Conservation (phyloP, 2,113 vertebrate species). For the Caloenas nicobarica region DNA sequence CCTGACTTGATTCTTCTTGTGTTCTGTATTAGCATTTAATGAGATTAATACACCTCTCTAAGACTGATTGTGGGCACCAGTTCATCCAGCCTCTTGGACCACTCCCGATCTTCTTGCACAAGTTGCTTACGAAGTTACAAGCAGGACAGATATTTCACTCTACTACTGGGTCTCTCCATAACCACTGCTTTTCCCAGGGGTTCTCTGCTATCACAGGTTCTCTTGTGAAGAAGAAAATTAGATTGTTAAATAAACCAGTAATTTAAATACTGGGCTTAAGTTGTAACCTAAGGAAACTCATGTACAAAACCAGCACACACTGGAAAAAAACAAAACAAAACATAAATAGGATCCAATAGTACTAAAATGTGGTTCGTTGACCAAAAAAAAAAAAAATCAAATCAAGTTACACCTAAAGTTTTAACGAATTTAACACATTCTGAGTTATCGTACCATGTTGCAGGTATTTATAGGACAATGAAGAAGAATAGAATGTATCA, state of each 20-base stretch:
- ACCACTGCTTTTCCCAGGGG: fast-evolving
- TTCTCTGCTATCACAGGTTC: neutral
- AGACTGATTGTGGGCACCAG: neutral
- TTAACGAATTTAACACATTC: neutral
- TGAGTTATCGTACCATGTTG: neutral
- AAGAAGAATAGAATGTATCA: neutral
- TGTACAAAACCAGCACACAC: neutral
- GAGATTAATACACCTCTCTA: neutral
- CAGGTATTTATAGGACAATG: neutral
- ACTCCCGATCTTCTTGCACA: neutral
- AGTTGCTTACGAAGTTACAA: neutral
- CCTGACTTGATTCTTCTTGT: neutral
- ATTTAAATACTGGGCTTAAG: neutral
- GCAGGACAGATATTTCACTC: neutral
- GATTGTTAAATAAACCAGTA: neutral
- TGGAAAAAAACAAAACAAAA: neutral
- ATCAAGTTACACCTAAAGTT: fast-evolving
- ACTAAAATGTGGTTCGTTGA: neutral
- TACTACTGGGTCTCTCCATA: neutral
- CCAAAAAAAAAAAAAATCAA: neutral
- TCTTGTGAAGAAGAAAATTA: neutral
- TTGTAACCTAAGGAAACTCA: neutral
- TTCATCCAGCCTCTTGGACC: fast-evolving
- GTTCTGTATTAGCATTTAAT: neutral
- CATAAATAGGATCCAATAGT: neutral